phyloP scores from a whole-genome alignment of 2,888 invertebrate species.

The Glyphotaelius pellucidus region DNA sequence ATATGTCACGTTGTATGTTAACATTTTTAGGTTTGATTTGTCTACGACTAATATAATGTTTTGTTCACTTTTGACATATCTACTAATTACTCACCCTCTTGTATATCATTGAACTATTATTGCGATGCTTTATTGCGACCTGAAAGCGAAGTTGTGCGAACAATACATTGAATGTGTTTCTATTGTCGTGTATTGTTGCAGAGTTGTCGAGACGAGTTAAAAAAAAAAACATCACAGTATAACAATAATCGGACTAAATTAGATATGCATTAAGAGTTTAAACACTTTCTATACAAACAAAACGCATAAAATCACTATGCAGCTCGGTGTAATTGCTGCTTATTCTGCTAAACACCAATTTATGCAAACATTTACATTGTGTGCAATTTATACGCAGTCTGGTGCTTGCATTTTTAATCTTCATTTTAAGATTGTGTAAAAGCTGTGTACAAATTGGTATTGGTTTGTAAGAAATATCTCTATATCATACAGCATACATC shows the following conservation, averaged over 20 bases:
- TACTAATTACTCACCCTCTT: not conserved
- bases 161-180: not conserved
- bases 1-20: not conserved
- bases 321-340: not conserved
- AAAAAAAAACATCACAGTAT: not conserved
- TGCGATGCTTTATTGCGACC: not conserved
- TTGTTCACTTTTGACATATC: not conserved
- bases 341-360: not conserved
- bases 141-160: conserved; percentile 2
- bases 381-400: not conserved
- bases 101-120: not conserved
- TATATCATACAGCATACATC: not conserved
- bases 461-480: not conserved
- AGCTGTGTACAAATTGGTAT: not conserved
- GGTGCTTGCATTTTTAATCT: not conserved
- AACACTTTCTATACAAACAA: not conserved
- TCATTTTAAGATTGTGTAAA: not conserved
- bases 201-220: not conserved
- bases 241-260: not conserved
- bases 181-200: not conserved
- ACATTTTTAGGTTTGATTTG: not conserved
- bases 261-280: not conserved
- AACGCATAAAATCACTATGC: not conserved
- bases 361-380: not conserved
- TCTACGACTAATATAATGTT: not conserved